Percentiles rank a stretch among this genome's conserved stretches.
phyloP scores from a whole-genome alignment of 2,888 invertebrate species.

The Arenicola marina region DNA sequence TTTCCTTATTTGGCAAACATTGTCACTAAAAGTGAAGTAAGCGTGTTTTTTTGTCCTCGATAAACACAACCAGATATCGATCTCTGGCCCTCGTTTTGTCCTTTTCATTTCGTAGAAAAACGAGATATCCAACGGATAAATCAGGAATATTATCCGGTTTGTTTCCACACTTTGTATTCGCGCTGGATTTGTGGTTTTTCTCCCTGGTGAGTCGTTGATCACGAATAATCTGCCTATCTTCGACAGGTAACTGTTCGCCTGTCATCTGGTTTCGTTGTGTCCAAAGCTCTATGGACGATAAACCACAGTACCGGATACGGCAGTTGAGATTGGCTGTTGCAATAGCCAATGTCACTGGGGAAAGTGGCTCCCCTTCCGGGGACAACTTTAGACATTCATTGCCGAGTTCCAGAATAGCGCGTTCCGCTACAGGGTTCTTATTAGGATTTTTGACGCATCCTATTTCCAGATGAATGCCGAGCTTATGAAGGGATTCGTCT shows the following conservation, averaged over 20 bases:
- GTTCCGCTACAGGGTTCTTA: constrained; percentile 7
- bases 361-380: neutral
- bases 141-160: neutral
- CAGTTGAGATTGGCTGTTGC: neutral
- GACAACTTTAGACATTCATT: neutral
- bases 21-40: no score
- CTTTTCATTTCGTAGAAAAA: neutral
- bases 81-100: neutral
- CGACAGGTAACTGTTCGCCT: neutral
- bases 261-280: constrained; percentile 3
- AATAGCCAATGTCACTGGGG: neutral
- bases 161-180: neutral
- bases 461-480: neutral
- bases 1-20: neutral
- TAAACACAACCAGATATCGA: neutral
- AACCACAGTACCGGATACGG: neutral
- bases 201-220: neutral
- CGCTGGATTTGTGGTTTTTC: neutral
- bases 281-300: constrained; percentile 4
- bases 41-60: no score
- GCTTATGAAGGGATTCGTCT: neutral
- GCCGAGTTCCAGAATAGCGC: neutral
- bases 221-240: neutral
- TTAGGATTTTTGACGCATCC: constrained; percentile 6
- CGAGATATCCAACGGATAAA: neutral